Evolutionary conservation across 2,797 vertebrate species (phyloP), one percentile per base, ranked within the genome.

Genomic region (Chlorospingus semifuscus): DNA sequence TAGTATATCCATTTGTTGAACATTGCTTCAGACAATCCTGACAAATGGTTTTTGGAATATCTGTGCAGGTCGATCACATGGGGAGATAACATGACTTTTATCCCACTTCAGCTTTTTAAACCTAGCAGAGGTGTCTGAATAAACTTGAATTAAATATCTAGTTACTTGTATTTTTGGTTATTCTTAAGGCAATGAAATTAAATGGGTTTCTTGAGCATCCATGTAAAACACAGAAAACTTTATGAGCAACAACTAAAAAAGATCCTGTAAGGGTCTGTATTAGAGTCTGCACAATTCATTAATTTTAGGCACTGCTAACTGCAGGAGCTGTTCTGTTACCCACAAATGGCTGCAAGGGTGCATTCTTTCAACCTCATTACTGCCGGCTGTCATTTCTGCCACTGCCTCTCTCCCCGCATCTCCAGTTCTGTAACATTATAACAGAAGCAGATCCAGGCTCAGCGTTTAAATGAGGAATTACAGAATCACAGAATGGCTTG

Each of bases 381-480:
- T 93, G 82, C 71, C 78, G 92, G 90, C 88, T 93, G 88, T 13
- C 57, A 78, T 88, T 94, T 96, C 93, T 96, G 83, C 83, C 77
- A 11, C 52, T 61, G 52, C 23, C 32, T 70, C 64, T 80, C 50
- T 78, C 46, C 44, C 36, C 41, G 36, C 41, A 42, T 69, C 36
- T 77, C 90, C 68, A 77, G 37, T 18, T 56, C 32, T 49, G 34
- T 5, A 41, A 23, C 34, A 42, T 32, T 81, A 24, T 60, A 83
- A 39, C n/a, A 46, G 8, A 56, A 68, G 23, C 82, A 81, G 60
- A 46, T 15, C 26, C 49, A 89, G 53, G 6, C 29, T 16, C 26
- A 46, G 65, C 11, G 26, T 92, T 66, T 74, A 70, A 83, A n/a
- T 22, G 46, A 75, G 37, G 32, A 71, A 41, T 64, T 44, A 39